Base-by-base conservation (phyloP, 2,797 vertebrate species). In the Scyliorhinus canicula region DNA sequence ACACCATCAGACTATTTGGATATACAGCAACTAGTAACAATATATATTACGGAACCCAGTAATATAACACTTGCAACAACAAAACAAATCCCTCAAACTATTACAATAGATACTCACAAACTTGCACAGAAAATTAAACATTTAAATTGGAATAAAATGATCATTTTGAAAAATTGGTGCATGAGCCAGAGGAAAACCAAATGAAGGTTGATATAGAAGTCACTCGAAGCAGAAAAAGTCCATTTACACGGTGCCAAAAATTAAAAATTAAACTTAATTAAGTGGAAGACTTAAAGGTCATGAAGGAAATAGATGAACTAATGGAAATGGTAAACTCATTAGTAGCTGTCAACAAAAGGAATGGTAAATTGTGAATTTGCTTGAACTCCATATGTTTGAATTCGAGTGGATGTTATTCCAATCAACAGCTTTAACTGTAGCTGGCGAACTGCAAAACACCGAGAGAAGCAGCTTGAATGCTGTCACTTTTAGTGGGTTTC, bases 221-320 rank as follows among this genome's bases (percentile, higher is more conserved):
- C 85, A 88, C 28, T 35, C 85, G 28, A 57, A 31, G 86, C 86
- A 90, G 86, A 90, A 91, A 65, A 44, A 21, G 24, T 91, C 88
- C 7, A 65, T 9, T 65, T 65, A 40, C 47, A 44, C 8, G 9
- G 57, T 65, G n/a, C 7, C 57, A 21, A 65, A 91, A 91, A 65
- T 91, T 65, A 63, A 91, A 91, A 65, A 65, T 91, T n/a, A 65
- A 65, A 60, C 60, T 28, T 65, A 91, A 91, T 65, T 91, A 60
- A 65, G 24, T 65, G 88, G 88, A 91, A 91, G 60, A 91, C n/a
- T 65, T 63, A 91, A 91, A 91, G 88, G 57, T 91, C 60, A 91
- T 91, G 88, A 63, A 82, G 60, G 60, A 91, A 91, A 91, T 91
- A 65, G 88, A 91, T 63, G 57, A 91, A 65, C 8, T 65, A 65